Evolutionary conservation across 2,888 invertebrate species (phyloP).

Genomic region (Barypeithes pellucidus): DNA sequence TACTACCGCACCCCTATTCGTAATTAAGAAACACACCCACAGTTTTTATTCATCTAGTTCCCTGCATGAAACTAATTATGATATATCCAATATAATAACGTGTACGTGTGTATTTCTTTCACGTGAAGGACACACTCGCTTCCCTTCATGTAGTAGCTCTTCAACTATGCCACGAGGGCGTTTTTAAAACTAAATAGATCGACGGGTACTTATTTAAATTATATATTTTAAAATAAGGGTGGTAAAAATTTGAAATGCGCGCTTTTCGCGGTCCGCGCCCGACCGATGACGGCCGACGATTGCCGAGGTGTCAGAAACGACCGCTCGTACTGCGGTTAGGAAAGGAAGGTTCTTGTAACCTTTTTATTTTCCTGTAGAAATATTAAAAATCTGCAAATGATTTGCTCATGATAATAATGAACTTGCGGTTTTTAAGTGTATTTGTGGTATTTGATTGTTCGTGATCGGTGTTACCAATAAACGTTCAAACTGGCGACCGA

Average conservation of each 20-base stretch:
- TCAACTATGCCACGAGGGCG: not conserved
- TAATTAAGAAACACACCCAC: conserved; percentile 52
- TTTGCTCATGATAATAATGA: conserved; percentile 82
- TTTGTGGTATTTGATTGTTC: conserved; percentile 64
- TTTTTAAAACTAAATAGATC: too few species aligned
- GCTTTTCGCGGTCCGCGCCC: conserved; percentile 63
- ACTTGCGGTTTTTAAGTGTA: conserved; percentile 72
- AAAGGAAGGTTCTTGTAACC: conserved; percentile 66
- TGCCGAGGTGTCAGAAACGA: conserved; percentile 65
- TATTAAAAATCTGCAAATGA: conserved; percentile 71
- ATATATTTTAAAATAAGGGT: conserved; percentile 9
- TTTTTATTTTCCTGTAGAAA: conserved; percentile 65
- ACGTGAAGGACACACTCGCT: not conserved
- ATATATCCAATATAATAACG: conserved; percentile 37
- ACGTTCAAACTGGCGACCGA: conserved; percentile 70
- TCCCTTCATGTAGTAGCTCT: not conserved
- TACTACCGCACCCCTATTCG: conserved; percentile 45
- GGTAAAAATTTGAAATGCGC: conserved; percentile 54
- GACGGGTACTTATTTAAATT: conserved; percentile 4
- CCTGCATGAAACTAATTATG: conserved; percentile 46
- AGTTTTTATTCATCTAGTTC: conserved; percentile 42
- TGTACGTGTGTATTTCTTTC: conserved; percentile 9
- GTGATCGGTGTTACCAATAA: conserved; percentile 60
- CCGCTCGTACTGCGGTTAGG: conserved; percentile 66
- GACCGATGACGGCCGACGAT: conserved; percentile 61